Evolutionary conservation across 2,888 invertebrate genomes (phyloP), one percentile per base, ranked within the genome.

Genomic region (Drosophila austrosaltans): DNA sequence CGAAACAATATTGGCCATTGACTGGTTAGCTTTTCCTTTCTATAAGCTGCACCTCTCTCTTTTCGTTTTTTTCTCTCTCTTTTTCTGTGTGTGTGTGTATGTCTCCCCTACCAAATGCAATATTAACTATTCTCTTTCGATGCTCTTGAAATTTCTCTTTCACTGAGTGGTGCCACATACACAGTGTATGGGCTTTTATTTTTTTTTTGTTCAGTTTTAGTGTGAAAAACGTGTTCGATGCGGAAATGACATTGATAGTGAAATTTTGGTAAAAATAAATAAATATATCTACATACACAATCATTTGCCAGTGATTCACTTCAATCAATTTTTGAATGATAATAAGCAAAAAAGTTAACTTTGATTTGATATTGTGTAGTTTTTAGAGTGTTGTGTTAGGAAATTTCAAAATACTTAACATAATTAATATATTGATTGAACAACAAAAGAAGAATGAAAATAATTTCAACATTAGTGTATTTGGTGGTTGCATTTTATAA

Each of bases 221-320:
- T 82, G 80, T 76, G 74, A 71, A 82, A 83, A 88, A 83, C 83
- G 83, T 86, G 89, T 83, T 86, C 87, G 68, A 77, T 71, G 86
- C 87, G 89, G 87, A 83, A 83, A 78, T 88, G 83, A 80, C 89
- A 83, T 83, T 83, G 89, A 83, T 86, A 88, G 86, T 82, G 89
- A 88, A 83, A 88, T 82, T 73, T 69, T 44, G 68, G 61, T 71
- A 71, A 32, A 69, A 56, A 56, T 62, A 36, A 61, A 56, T 3
- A n/a, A 40, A 56, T 36, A 54, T 59, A 44, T 25, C 5, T 2
- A 28, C 42, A 60, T 25, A 20, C 53, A 32, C 28, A 25, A 58
- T 22, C n/a, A 25, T 53, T 28, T 57, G 22, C 16, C 25, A 48
- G 12, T 25, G 48, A 48, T 48, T 48, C 25, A 25, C 22, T 16